Evolutionary conservation across 1,140 invertebrate genomes (phyloP), one percentile per base, ranked within the genome.

Genomic region (Drosophila prosaltans): DNA sequence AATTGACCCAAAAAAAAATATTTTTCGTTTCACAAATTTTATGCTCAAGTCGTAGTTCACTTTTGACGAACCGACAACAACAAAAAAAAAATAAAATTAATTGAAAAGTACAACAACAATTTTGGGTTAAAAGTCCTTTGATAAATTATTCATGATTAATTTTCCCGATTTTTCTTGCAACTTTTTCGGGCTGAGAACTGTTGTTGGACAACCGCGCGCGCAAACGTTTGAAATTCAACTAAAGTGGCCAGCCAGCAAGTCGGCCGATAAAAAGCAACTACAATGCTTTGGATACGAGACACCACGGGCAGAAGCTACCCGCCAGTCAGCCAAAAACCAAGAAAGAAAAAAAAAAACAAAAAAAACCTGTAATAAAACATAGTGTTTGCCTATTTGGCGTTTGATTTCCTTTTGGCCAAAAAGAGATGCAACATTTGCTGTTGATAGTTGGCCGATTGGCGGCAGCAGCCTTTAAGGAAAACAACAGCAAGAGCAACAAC

Each of bases 171-270:
- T 66, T 63, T 7, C 8, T 5, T 65, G 65, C 30, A 32, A 76
- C 41, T 63, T 55, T 43, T 57, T 63, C 11, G 32, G 48, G 10
- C n/a, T 30, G 30, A 59, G 48, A 48, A 73, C 83, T 51, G 8
- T 7, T 36, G 4, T 30, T 36, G 32, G 32, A 36, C 32, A 69
- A 89, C 85, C 78, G 84, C 80, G 84, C 85, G 84, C 84, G 78
- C 72, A 73, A 81, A 73, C 80, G 85, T 84, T 90, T 89, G 69
- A 89, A 89, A 89, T 84, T 73, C 84, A 89, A 89, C 84, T 89
- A 81, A 89, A 90, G 63, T 65, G 77, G 59, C 74, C 67, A 81
- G 67, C 78, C 69, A 65, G 58, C 69, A 74, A 41, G 67, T 54
- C 77, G 21, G 67, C 64, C 80, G 85, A 90, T 89, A 84, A 90